phyloP scores from a whole-genome alignment of 2,797 vertebrate genomes.

The Phataginus tricuspis region DNA sequence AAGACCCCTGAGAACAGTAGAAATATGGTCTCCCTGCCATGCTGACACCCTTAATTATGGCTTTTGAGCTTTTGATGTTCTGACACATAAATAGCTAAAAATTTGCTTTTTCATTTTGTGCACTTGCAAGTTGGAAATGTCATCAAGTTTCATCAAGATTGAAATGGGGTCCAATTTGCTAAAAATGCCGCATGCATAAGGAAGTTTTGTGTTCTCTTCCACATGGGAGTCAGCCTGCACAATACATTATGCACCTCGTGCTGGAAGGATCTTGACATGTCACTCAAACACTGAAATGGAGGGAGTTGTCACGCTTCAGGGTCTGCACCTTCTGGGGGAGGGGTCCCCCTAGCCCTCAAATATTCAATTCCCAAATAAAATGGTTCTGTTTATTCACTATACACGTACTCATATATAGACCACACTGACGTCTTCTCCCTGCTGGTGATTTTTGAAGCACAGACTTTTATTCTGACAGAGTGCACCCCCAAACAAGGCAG shows the following conservation, averaged over 20 bases:
- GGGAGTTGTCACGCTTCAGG: slow-evolving; percentile 81
- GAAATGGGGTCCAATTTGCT: slow-evolving; percentile 86
- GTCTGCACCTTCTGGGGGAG: slow-evolving; percentile 72
- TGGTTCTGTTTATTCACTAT: slow-evolving; percentile 1
- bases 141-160: slow-evolving; percentile 87
- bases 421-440: slow-evolving; percentile 16
- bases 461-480: slow-evolving; percentile 9
- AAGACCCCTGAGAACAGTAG: slow-evolving; percentile 81
- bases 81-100: slow-evolving; percentile 86
- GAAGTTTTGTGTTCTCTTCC: slow-evolving; percentile 83
- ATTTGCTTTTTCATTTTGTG: slow-evolving; percentile 83
- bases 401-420: slow-evolving; percentile 23
- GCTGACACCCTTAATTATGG: slow-evolving; percentile 85
- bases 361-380: slow-evolving; percentile 76
- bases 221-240: slow-evolving; percentile 84
- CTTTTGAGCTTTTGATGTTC: slow-evolving; percentile 86
- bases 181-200: slow-evolving; percentile 86
- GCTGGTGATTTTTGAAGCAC: slow-evolving; percentile 38
- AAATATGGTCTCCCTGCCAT: slow-evolving; percentile 73
- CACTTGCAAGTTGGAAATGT: slow-evolving; percentile 84
- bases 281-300: slow-evolving; percentile 83
- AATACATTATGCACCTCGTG: slow-evolving; percentile 85
- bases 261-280: slow-evolving; percentile 84
- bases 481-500: slow-evolving; percentile 43
- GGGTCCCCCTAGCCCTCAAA: neutral